phyloP scores from a whole-genome alignment of 2,888 invertebrate species.

The Cataglyphis rosenhaueri region DNA sequence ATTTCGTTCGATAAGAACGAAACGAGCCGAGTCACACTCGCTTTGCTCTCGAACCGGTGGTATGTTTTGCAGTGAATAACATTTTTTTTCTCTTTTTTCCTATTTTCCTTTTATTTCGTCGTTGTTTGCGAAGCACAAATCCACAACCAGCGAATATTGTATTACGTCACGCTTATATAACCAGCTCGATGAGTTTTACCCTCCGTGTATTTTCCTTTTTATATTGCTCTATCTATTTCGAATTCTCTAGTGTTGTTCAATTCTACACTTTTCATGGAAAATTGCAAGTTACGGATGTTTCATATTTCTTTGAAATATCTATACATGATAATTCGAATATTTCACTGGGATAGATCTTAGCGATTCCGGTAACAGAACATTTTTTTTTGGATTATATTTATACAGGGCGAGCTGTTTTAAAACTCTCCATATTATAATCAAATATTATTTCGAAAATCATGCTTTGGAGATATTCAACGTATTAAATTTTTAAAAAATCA shows the following conservation, averaged over 20 bases:
- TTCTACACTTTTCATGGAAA: not conserved
- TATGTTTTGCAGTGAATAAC: not conserved
- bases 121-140: conserved; percentile 10
- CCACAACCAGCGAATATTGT: conserved; percentile 27
- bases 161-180: conserved; percentile 25
- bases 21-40: conserved; percentile 30
- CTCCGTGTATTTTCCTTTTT: not conserved
- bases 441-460: conserved; percentile 8
- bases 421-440: not conserved
- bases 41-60: conserved; percentile 5
- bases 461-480: not conserved
- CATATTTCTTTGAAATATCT: not conserved
- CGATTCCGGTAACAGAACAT: not conserved
- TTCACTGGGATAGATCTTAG: not conserved
- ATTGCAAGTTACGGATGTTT: not conserved
- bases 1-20: conserved; percentile 41
- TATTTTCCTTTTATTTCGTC: not conserved
- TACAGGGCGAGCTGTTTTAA: not conserved
- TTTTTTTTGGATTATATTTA: too few species aligned
- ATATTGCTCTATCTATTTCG: not conserved
- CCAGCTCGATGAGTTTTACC: conserved; percentile 17
- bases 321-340: not conserved
- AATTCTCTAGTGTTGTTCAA: not conserved
- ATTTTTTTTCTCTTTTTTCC: not conserved
- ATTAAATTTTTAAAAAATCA: not conserved